Percentiles rank a stretch among this genome's conserved stretches.
These are phyloP conservation scores for Gallinago nigripennis DNA, from an alignment of 2,797 vertebrate genomes.

Conservation along the genomic window DNA sequence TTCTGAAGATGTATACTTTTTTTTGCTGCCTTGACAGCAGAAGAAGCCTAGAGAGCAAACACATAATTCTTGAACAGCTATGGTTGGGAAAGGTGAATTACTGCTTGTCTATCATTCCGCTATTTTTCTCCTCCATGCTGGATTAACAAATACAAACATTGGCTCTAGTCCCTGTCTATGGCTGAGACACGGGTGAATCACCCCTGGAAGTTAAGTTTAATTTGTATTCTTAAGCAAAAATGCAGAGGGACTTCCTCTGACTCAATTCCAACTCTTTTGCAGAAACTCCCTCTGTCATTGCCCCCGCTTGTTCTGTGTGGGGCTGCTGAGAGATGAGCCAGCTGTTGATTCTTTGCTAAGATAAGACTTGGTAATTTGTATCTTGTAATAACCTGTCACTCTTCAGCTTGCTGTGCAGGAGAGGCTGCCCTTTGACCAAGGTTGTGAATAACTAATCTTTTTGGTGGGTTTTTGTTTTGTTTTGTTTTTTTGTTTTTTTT, in stretches of 20 bases:
- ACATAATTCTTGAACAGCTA: neutral
- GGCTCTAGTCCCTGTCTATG: neutral
- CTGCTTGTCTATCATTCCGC: neutral
- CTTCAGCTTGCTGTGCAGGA: neutral
- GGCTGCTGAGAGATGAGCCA: slow-evolving; percentile 25
- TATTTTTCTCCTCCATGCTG: neutral
- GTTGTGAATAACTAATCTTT: neutral
- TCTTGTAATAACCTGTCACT: neutral
- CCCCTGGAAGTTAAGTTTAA: neutral
- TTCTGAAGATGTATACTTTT: neutral
- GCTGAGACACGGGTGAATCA: neutral
- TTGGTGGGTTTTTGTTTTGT: neutral
- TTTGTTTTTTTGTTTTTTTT: neutral
- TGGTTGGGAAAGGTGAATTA: neutral
- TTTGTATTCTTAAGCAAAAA: slow-evolving; percentile 25
- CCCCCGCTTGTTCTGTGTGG: neutral
- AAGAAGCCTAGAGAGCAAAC: neutral
- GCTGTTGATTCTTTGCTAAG: neutral
- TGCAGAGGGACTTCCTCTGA: neutral
- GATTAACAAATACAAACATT: neutral
- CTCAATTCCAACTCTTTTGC: neutral
- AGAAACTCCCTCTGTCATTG: neutral
- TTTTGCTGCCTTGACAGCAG: neutral
- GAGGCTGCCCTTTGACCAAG: neutral
- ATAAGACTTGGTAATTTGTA: neutral